Evolutionary conservation across 2,888 invertebrate genomes (phyloP).

Genomic region (Margaritifera margaritifera): DNA sequence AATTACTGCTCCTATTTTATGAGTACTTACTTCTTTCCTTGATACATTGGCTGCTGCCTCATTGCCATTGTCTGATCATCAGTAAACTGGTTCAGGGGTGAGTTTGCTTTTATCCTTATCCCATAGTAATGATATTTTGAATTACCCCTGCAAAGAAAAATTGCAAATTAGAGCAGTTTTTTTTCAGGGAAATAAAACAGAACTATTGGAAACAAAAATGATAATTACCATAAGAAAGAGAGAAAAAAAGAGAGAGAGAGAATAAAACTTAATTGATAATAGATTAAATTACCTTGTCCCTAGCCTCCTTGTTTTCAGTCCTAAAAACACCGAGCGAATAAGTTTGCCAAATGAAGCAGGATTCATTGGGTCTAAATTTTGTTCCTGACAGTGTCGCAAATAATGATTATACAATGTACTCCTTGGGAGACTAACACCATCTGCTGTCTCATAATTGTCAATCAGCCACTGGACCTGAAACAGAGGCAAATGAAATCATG

Average conservation of each 20-base stretch:
- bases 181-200: neutral
- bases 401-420: conserved; percentile 98
- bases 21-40: conserved; percentile 70
- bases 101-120: conserved; percentile 94
- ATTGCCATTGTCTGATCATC: conserved; percentile 73
- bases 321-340: conserved; percentile 97
- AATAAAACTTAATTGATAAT: neutral
- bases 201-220: neutral
- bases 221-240: neutral
- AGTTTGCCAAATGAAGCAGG: conserved; percentile 99
- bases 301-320: conserved; percentile 92
- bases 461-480: conserved; percentile 84
- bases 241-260: neutral
- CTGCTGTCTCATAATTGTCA: conserved; percentile 98
- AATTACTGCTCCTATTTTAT: too few species aligned
- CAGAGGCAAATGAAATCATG: neutral
- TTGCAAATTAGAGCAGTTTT: neutral
- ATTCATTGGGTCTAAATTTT: conserved; percentile 98
- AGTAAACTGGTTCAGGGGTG: conserved; percentile 77
- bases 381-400: conserved; percentile 88
- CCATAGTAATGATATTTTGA: conserved; percentile 99
- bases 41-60: conserved; percentile 72
- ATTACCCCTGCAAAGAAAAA: conserved; percentile 82
- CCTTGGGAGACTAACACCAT: conserved; percentile 92
- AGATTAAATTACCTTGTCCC: conserved; percentile 84